These are phyloP conservation scores for Papilio machaon DNA, from an alignment of 1,140 invertebrate species.

Conservation along the genomic window DNA sequence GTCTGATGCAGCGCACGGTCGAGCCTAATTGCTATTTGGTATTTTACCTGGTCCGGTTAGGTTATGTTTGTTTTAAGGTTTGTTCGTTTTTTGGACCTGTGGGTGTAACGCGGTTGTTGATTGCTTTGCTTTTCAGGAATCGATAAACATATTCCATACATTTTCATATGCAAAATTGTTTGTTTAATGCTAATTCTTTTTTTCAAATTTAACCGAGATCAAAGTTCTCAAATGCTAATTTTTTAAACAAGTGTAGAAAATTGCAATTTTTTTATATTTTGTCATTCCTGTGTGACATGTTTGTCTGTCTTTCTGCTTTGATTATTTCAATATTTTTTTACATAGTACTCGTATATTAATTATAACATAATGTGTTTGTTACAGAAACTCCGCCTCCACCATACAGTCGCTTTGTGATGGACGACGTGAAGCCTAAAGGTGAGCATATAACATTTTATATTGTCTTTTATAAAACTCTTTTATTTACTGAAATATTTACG, in stretches of 20 bases:
- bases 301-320: too few species aligned
- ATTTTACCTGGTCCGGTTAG: slow-evolving; percentile 56
- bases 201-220: neutral
- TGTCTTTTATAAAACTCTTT: neutral
- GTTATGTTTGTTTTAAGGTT: slow-evolving; percentile 64
- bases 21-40: slow-evolving; percentile 59
- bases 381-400: slow-evolving; percentile 88
- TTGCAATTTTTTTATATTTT: too few species aligned
- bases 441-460: slow-evolving; percentile 55
- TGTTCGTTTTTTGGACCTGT: slow-evolving; percentile 53
- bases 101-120: slow-evolving; percentile 51
- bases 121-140: slow-evolving; percentile 52
- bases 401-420: slow-evolving; percentile 86
- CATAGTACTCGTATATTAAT: neutral
- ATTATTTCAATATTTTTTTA: too few species aligned
- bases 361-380: slow-evolving; percentile 76
- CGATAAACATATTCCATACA: slow-evolving; percentile 41
- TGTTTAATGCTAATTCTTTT: neutral
- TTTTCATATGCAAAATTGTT: neutral
- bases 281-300: too few species aligned
- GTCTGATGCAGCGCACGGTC: slow-evolving; percentile 44
- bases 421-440: slow-evolving; percentile 88
- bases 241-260: too few species aligned
- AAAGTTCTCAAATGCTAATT: neutral
- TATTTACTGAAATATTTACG: neutral